These are phyloP conservation scores for Synanthedon andrenaeformis DNA, from an alignment of 2,888 invertebrate species.

Conservation along the genomic window DNA sequence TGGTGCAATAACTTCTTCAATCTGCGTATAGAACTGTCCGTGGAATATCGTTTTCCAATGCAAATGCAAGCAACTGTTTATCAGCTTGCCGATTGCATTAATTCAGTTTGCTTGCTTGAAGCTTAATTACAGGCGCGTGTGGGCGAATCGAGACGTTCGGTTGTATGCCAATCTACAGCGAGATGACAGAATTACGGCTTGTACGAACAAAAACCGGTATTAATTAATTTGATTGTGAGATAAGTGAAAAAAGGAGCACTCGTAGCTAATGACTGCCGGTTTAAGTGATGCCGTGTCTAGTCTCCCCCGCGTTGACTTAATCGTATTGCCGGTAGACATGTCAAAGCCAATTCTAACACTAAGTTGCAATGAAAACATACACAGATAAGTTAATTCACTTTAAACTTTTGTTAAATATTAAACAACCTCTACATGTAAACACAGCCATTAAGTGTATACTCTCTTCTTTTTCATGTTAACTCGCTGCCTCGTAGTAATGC, in stretches of 20 bases:
- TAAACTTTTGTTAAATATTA: neutral
- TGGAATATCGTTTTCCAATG: conserved; percentile 21
- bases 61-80: conserved; percentile 60
- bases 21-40: neutral
- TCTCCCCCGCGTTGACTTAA: conserved; percentile 33
- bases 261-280: conserved; percentile 34
- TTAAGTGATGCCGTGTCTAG: conserved; percentile 15
- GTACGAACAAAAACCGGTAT: conserved; percentile 56
- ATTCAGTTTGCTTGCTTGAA: conserved; percentile 34
- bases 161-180: conserved; percentile 8
- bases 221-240: conserved; percentile 61
- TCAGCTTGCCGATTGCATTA: conserved; percentile 47
- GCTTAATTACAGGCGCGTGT: conserved; percentile 54
- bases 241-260: conserved; percentile 40
- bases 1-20: neutral
- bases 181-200: conserved; percentile 55
- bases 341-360: conserved; percentile 1
- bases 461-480: too few species aligned
- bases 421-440: too few species aligned
- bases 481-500: too few species aligned
- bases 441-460: too few species aligned
- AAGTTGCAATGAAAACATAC: neutral
- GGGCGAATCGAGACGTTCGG: conserved; percentile 36
- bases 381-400: neutral
- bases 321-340: conserved; percentile 46